These are phyloP conservation scores for Tinea trinotella DNA, from an alignment of 2,888 invertebrate species.

Conservation along the genomic window DNA sequence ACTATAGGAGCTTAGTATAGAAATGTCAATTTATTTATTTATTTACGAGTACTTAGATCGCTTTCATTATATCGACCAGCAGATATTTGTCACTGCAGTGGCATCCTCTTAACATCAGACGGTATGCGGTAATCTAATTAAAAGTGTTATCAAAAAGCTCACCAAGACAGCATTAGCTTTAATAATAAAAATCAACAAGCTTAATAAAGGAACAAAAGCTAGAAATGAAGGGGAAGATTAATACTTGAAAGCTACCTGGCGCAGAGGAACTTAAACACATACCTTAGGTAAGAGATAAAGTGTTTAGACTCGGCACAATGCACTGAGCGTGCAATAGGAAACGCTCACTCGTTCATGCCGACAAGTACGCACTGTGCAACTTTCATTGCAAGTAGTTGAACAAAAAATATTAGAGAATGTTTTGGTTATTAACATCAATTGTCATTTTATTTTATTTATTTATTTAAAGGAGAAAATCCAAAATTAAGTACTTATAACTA, in stretches of 20 bases:
- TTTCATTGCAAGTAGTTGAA: neutral
- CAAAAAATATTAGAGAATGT: too few relatives aligned
- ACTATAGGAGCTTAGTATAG: too few relatives aligned
- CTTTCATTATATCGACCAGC: too few relatives aligned
- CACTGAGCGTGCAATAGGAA: conserved; percentile 16
- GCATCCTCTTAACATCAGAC: too few relatives aligned
- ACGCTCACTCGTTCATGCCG: conserved; percentile 15
- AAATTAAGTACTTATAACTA: too few relatives aligned
- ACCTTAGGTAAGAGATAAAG: conserved; percentile 13
- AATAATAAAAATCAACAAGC: neutral
- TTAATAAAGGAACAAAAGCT: conserved; percentile 3
- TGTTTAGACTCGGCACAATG: conserved; percentile 10
- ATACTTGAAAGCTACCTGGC: conserved; percentile 7
- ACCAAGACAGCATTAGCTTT: neutral
- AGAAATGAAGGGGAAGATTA: conserved; percentile 1
- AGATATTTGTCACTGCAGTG: too few relatives aligned
- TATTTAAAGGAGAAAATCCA: neutral
- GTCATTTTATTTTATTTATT: neutral
- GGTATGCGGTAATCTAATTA: too few relatives aligned
- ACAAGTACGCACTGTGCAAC: neutral
- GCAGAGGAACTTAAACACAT: conserved; percentile 8
- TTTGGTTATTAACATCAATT: too few relatives aligned
- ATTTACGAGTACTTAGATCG: too few relatives aligned
- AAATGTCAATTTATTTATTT: too few relatives aligned
- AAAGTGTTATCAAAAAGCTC: neutral